Percentiles rank a stretch among this genome's conserved stretches.
Evolutionary conservation across 2,888 invertebrate species (phyloP).

Genomic region (Stenotaenia linearis): DNA sequence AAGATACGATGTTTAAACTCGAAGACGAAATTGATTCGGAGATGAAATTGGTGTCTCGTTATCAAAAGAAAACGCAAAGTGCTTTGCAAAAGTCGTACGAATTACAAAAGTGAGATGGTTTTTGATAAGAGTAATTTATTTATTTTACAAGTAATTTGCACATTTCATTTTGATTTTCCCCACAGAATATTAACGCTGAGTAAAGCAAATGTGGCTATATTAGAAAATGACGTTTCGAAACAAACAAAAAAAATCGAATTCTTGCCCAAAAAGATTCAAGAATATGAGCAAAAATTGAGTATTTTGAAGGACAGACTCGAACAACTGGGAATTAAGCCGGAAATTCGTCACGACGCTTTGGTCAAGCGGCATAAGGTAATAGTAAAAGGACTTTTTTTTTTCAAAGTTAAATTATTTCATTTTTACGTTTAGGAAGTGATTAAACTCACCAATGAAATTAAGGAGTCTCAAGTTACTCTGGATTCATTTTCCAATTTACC

Average conservation of each 20-base stretch:
- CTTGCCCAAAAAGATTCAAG: background rate
- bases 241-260: background rate
- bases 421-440: background rate
- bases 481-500: constrained; percentile 7
- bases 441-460: background rate
- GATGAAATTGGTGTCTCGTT: background rate
- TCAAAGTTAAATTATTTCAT: background rate
- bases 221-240: background rate
- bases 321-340: background rate
- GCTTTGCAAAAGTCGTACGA: background rate
- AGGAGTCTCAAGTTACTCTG: background rate
- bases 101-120: background rate
- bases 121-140: no score
- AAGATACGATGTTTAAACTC: background rate
- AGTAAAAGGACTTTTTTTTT: no score
- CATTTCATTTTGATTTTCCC: no score
- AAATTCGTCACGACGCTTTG: background rate
- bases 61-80: background rate
- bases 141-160: no score
- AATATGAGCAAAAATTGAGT: background rate
- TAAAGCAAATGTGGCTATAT: background rate
- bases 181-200: background rate
- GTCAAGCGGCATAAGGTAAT: background rate
- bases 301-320: background rate
- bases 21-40: background rate